phyloP scores from a whole-genome alignment of 1,140 invertebrate species.

The Plectrocnemia conspersa region DNA sequence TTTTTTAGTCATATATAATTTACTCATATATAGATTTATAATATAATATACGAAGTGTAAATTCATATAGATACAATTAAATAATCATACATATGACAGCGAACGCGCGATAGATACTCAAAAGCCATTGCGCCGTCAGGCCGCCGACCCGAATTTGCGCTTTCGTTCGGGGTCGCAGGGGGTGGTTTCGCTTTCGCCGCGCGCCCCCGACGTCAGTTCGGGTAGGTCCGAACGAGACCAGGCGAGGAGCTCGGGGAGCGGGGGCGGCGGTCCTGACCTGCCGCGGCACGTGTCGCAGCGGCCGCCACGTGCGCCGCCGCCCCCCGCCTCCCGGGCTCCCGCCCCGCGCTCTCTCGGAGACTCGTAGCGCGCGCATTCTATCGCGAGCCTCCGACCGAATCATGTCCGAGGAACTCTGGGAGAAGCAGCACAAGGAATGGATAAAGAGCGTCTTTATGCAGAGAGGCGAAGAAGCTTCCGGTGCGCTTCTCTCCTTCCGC shows the following conservation, averaged over 20 bases:
- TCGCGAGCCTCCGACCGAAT: slow-evolving; percentile 33
- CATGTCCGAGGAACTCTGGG: slow-evolving; percentile 35
- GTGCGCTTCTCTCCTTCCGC: slow-evolving; percentile 17
- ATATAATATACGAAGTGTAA: too few relatives aligned
- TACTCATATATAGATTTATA: too few relatives aligned
- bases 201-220: slow-evolving; percentile 24
- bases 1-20: too few relatives aligned
- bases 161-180: too few relatives aligned
- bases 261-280: slow-evolving; percentile 37
- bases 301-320: slow-evolving; percentile 43
- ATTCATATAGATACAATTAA: too few relatives aligned
- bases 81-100: too few relatives aligned
- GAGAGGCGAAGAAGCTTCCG: slow-evolving; percentile 19
- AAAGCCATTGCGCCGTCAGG: too few relatives aligned
- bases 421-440: slow-evolving; percentile 36
- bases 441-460: slow-evolving; percentile 34
- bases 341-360: slow-evolving; percentile 38
- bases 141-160: not conserved
- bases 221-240: slow-evolving; percentile 33
- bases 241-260: slow-evolving; percentile 35
- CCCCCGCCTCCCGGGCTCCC: slow-evolving; percentile 30
- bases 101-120: too few relatives aligned
- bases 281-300: slow-evolving; percentile 37
- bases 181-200: slow-evolving; percentile 3
- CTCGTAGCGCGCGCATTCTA: slow-evolving; percentile 40